A percentile compares a stretch with the other conserved stretches of the same genome.
Conservation (phyloP, 2,888 invertebrate genomes). For the Trichogramma dendrolimi region DNA sequence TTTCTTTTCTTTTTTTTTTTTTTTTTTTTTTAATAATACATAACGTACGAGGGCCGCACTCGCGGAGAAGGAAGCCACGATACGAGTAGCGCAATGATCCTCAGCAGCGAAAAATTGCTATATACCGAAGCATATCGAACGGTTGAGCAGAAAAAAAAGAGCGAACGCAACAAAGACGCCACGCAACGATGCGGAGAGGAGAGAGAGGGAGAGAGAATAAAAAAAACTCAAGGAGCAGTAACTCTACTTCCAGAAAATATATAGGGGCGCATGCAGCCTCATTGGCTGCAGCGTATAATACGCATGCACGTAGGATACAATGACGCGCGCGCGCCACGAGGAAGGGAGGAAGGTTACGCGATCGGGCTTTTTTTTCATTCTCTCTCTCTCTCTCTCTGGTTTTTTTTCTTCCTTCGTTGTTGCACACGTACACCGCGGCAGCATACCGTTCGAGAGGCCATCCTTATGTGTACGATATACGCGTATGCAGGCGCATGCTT, state of each 20-base stretch:
- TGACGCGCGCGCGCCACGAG: no score
- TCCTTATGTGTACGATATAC: no score
- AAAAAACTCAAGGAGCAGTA: not conserved
- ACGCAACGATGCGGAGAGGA: not conserved
- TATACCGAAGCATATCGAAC: not conserved
- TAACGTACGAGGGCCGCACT: not conserved
- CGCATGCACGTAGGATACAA: no score
- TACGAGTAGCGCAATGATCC: not conserved
- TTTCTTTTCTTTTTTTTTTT: not conserved
- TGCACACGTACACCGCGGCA: no score
- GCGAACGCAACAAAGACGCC: not conserved
- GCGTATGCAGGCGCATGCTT: no score
- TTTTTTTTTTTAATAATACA: not conserved
- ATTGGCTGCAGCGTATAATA: no score
- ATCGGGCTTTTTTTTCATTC: no score
- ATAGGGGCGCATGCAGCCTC: constrained; percentile 32
- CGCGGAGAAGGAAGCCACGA: not conserved
- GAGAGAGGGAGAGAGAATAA: not conserved
- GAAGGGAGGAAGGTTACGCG: no score
- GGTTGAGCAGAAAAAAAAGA: not conserved
- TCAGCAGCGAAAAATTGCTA: not conserved
- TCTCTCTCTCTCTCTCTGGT: no score
- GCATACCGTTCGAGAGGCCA: no score
- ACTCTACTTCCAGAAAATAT: not conserved
- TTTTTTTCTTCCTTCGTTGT: no score